Evolutionary conservation across 2,888 invertebrate species (phyloP).

Genomic region (Tetanocera ferruginea): DNA sequence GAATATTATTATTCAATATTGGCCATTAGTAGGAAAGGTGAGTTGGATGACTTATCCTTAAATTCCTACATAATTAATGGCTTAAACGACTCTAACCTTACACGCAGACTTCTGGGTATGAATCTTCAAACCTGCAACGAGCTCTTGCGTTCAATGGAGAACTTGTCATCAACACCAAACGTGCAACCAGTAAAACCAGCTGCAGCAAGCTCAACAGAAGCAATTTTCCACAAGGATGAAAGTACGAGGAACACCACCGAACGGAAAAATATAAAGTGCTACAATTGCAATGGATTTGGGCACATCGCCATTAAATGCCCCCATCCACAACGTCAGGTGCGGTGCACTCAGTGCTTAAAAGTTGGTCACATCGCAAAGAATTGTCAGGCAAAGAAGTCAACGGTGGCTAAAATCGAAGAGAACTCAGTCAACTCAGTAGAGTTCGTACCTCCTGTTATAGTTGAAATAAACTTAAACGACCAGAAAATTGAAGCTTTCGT

Average conservation of each 20-base stretch:
- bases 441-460: neutral
- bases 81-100: neutral
- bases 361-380: slow-evolving; percentile 10
- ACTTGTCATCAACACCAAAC: slow-evolving; percentile 13
- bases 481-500: neutral
- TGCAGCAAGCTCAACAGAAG: neutral
- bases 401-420: neutral
- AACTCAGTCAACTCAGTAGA: neutral
- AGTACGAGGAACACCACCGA: neutral
- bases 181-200: neutral
- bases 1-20: neutral
- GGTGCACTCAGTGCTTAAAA: neutral
- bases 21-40: neutral
- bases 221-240: neutral
- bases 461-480: neutral
- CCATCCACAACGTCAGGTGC: neutral
- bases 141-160: slow-evolving; percentile 40
- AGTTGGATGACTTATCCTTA: neutral
- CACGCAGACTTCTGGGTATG: neutral
- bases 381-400: neutral
- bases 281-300: slow-evolving; percentile 32
- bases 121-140: slow-evolving; percentile 39
- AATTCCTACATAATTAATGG: neutral
- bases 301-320: slow-evolving; percentile 28
- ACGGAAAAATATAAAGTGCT: too few species aligned